phyloP scores from a whole-genome alignment of 37 sponge, comb jelly and placozoan genomes.

The Beroe forskalii region DNA sequence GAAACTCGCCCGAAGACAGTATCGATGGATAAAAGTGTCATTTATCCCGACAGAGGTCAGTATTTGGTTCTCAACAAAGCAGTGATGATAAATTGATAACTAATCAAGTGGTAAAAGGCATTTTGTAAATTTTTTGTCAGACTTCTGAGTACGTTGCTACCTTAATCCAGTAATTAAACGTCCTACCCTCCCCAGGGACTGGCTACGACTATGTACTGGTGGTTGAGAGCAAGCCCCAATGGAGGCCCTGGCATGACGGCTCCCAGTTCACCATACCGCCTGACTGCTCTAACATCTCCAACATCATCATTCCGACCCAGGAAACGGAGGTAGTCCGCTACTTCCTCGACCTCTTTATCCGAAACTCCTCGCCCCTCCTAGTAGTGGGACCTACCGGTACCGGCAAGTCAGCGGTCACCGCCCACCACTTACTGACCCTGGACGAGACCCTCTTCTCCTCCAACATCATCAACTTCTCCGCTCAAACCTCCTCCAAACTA shows the following conservation, averaged over 20 bases:
- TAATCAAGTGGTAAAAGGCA: no score
- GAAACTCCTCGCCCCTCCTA: constrained; percentile 27
- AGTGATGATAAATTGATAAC: no score
- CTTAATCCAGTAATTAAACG: no score
- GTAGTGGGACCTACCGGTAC: constrained; percentile 65
- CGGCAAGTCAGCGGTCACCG: constrained; percentile 61
- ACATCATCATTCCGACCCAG: constrained; percentile 56
- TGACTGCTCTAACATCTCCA: constrained; percentile 2
- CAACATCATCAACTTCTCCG: constrained; percentile 66
- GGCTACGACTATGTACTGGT: constrained; percentile 17
- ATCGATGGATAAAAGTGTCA: not conserved
- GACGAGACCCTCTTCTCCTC: not conserved
- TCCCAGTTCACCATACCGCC: constrained; percentile 12
- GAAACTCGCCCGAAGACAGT: not conserved
- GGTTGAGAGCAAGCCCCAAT: not conserved
- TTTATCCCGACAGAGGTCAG: constrained; percentile 45
- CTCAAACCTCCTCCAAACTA: constrained; percentile 41
- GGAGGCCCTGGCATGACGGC: constrained; percentile 57
- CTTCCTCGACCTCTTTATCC: constrained; percentile 59
- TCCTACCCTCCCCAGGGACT: constrained; percentile 23
- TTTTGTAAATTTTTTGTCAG: no score
- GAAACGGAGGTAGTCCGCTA: constrained; percentile 5
- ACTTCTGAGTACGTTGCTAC: no score
- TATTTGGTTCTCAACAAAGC: no score
- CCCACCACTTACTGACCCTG: not conserved